These are phyloP conservation scores for Tympanoctomys barrerae DNA, from an alignment of 2,797 vertebrate species.

Conservation along the genomic window DNA sequence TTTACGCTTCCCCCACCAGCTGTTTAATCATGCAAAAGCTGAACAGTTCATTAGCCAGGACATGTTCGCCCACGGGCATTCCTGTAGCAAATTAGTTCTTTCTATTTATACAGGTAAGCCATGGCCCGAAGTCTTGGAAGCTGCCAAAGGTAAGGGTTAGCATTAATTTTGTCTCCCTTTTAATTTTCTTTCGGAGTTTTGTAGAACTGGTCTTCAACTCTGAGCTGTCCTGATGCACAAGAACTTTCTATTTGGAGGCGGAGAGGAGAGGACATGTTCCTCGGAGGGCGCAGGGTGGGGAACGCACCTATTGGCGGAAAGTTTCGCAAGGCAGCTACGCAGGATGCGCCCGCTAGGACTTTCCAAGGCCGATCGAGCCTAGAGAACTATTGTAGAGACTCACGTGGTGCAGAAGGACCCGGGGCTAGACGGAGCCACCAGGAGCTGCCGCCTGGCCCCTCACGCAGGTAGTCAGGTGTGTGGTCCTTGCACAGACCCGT, in stretches of 20 bases:
- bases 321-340: not conserved
- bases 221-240: conserved; percentile 68
- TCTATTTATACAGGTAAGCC: conserved; percentile 94
- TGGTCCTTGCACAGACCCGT: not conserved
- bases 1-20: conserved; percentile 96
- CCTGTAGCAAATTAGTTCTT: conserved; percentile 93
- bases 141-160: conserved; percentile 90
- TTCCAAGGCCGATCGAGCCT: not conserved
- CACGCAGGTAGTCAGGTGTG: not conserved
- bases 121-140: conserved; percentile 91
- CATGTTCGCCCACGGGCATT: conserved; percentile 96
- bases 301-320: conserved; percentile 16
- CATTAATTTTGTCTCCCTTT: conserved; percentile 85
- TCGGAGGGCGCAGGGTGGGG: not conserved
- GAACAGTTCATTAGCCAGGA: conserved; percentile 98
- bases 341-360: not conserved
- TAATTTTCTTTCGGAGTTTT: conserved; percentile 68
- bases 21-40: conserved; percentile 96
- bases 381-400: not conserved
- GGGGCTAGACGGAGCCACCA: not conserved
- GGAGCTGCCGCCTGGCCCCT: no score
- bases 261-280: conserved; percentile 51
- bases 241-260: conserved; percentile 79
- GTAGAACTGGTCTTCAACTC: conserved; percentile 80
- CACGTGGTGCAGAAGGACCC: not conserved